Evolutionary conservation across 2,113 vertebrate genomes (phyloP), one percentile per base, ranked within the genome.

Genomic region (Trogon melanurus): DNA sequence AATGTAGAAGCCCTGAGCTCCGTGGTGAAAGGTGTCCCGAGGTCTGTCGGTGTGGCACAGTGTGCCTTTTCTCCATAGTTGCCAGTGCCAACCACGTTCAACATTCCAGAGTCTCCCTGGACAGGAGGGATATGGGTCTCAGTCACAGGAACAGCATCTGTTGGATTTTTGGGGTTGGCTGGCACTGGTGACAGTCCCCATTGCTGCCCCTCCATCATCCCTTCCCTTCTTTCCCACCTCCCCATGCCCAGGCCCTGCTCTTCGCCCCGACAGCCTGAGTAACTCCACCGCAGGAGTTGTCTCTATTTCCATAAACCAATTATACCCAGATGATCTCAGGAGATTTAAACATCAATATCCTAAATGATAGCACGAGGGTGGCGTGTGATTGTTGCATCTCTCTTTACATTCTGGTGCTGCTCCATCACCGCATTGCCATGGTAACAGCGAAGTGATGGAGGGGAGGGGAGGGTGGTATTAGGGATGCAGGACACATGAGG

Each of bases 281-380:
- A 74, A 73, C 73, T 83, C 72, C 75, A 20, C 58, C 0, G 5
- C 60, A 57, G 81, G 79, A 96, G 21, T 69, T 79, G 70, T 89
- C 73, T 78, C 81, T 75, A 96, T 98, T 97, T 97, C 97, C 97
- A 97, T 96, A 98, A 98, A 98, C 96, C 97, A 97, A 97, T 98
- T 96, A 97, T 78, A 62, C 36, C 54, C 73, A 57, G 89, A 85
- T 92, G 79, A 96, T 96, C 97, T 95, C 88, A 2, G 71, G 97
- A 96, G 96, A 79, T 89, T 83, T 89, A 91, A 87, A 66, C 91
- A 76, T 95, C 92, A 80, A 92, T 95, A 96, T 96, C 97, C 93
- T 84, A 87, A 85, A 93, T 20, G 65, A 64, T 91, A 61, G 74
- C 84, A 44, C 29, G 80, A 95, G 94, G 58, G 64, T 89, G 80